Conservation (phyloP, 2,888 invertebrate species). For the Odontocolon sp. region DNA sequence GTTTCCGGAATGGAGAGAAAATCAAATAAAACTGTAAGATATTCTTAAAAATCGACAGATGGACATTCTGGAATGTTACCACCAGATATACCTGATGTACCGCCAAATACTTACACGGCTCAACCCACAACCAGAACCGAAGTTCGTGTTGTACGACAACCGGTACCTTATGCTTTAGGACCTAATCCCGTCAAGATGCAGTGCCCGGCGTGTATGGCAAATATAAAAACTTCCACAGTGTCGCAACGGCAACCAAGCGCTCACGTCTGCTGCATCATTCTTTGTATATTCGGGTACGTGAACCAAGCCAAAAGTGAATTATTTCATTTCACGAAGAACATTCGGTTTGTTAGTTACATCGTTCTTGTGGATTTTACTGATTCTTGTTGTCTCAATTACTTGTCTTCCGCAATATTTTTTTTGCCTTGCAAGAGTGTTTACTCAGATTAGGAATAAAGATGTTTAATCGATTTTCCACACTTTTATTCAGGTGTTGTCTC, state of each 20-base stretch:
- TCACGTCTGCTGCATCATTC: constrained; percentile 80
- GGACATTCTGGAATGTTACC: constrained; percentile 62
- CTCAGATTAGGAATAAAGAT: no score
- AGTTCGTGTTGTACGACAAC: constrained; percentile 72
- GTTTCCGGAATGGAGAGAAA: no score
- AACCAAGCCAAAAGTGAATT: neutral
- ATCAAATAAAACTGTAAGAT: neutral
- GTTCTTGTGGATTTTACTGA: no score
- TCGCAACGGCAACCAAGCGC: constrained; percentile 81
- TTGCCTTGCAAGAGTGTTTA: no score
- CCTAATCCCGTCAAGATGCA: constrained; percentile 78
- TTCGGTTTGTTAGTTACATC: no score
- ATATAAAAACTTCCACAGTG: constrained; percentile 81
- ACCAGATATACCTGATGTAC: constrained; percentile 45
- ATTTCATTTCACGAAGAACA: no score
- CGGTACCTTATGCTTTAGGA: constrained; percentile 72
- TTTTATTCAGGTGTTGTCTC: constrained; percentile 82
- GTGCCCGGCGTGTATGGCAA: constrained; percentile 80
- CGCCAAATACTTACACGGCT: constrained; percentile 50
- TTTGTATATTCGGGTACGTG: constrained; percentile 78
- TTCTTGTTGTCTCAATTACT: no score
- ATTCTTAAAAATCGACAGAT: constrained; percentile 25
- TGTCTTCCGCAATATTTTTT: no score
- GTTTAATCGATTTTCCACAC: no score
- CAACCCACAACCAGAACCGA: constrained; percentile 65